Conservation (phyloP, 2,797 vertebrate species). For the Cynopterus sphinx region DNA sequence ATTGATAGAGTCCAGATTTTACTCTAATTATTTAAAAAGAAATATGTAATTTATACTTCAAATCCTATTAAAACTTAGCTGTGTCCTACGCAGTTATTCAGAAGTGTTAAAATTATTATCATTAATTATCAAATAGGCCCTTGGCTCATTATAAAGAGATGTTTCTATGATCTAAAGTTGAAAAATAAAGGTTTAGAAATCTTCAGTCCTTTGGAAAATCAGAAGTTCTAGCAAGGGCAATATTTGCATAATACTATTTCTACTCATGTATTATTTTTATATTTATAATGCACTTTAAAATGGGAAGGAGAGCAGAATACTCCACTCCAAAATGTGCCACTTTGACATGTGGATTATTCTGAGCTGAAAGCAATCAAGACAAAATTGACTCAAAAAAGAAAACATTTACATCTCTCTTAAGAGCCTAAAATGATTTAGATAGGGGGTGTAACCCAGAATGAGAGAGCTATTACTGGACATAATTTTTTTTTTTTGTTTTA, state of each 20-base stretch:
- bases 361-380: not conserved
- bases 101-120: conserved; percentile 79
- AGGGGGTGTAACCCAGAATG: not conserved
- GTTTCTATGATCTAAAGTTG: conserved; percentile 63
- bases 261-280: not conserved
- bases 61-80: conserved; percentile 74
- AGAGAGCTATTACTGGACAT: not conserved
- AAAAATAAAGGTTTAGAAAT: conserved; percentile 34
- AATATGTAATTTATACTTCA: conserved; percentile 84
- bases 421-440: not conserved
- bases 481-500: not conserved
- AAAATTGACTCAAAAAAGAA: not conserved
- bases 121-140: conserved; percentile 63
- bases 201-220: conserved; percentile 44
- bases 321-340: not conserved
- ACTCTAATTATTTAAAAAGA: conserved; percentile 78
- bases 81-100: conserved; percentile 29
- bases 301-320: not conserved
- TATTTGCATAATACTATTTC: conserved; percentile 38
- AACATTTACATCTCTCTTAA: not conserved
- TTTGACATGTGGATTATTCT: not conserved
- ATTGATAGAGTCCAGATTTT: conserved; percentile 80
- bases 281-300: not conserved
- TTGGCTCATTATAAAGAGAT: conserved; percentile 61
- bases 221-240: not conserved